Percentiles rank a stretch among this genome's conserved stretches.
phyloP scores from a whole-genome alignment of 2,113 vertebrate genomes.

The Coptodon rendalli region DNA sequence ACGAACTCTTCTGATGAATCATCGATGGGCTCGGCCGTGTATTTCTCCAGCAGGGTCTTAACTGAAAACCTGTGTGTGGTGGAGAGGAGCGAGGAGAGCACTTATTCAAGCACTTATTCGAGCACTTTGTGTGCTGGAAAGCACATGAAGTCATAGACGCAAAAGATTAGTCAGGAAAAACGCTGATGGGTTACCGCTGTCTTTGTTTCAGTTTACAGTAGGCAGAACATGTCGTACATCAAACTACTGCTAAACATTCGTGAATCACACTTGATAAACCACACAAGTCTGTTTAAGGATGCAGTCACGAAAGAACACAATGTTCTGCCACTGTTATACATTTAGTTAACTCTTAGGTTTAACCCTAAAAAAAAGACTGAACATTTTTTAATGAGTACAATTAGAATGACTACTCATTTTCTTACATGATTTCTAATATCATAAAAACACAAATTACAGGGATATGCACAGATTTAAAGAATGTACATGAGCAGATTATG shows the following conservation, averaged over 20 bases:
- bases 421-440: neutral
- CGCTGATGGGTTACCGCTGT: neutral
- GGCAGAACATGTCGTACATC: neutral
- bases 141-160: neutral
- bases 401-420: neutral
- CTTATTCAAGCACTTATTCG: neutral
- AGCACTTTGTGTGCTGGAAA: neutral
- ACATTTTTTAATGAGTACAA: neutral
- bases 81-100: neutral
- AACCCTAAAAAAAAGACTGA: neutral
- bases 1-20: conserved; percentile 95
- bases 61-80: conserved; percentile 78
- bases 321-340: neutral
- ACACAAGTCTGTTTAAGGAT: neutral
- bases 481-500: neutral
- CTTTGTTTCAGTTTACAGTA: neutral
- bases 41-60: conserved; percentile 92
- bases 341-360: neutral
- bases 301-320: neutral
- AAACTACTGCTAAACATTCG: neutral
- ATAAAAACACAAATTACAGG: neutral
- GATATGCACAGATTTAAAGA: neutral
- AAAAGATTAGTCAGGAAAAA: neutral
- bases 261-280: neutral
- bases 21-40: conserved; percentile 90